A percentile compares a stretch with the other conserved stretches of the same genome.
Conservation (phyloP, 2,113 vertebrate genomes). For the Tetraodon nigroviridis region DNA sequence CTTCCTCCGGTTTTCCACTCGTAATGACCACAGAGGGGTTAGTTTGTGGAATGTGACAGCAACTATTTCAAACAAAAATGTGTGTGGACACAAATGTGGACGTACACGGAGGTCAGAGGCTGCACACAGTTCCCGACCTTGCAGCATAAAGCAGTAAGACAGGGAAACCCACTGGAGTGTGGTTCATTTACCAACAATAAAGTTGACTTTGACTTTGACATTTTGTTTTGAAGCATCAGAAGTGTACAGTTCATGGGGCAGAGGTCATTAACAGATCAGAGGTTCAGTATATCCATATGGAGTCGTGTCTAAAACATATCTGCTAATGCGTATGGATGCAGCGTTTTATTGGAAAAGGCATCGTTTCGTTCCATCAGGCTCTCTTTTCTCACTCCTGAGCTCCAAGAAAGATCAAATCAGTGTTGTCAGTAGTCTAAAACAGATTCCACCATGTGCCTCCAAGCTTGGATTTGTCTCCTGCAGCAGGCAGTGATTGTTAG, state of each 20-base stretch:
- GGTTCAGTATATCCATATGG: no score
- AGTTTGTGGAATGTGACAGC: conserved; percentile 64
- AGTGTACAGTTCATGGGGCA: no score
- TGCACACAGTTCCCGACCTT: not conserved
- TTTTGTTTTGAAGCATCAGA: no score
- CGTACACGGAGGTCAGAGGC: not conserved
- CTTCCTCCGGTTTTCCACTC: conserved; percentile 39
- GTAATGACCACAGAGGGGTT: conserved; percentile 46
- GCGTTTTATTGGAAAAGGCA: no score
- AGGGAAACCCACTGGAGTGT: no score
- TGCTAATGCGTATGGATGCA: no score
- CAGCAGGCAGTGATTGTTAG: conserved; percentile 3
- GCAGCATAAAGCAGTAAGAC: no score
- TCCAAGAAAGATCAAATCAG: conserved; percentile 12
- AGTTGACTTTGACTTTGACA: no score
- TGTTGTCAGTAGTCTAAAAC: conserved; percentile 1
- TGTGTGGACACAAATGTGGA: not conserved
- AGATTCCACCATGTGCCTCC: conserved; percentile 9
- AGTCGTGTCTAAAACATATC: no score
- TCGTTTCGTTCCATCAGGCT: no score
- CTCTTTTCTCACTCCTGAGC: not conserved
- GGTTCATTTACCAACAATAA: no score
- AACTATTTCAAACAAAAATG: conserved; percentile 47
- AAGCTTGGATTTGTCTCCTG: conserved; percentile 2
- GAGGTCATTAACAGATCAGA: no score